phyloP scores from a whole-genome alignment of 2,113 vertebrate genomes.

The Rhabdornis inornatus region DNA sequence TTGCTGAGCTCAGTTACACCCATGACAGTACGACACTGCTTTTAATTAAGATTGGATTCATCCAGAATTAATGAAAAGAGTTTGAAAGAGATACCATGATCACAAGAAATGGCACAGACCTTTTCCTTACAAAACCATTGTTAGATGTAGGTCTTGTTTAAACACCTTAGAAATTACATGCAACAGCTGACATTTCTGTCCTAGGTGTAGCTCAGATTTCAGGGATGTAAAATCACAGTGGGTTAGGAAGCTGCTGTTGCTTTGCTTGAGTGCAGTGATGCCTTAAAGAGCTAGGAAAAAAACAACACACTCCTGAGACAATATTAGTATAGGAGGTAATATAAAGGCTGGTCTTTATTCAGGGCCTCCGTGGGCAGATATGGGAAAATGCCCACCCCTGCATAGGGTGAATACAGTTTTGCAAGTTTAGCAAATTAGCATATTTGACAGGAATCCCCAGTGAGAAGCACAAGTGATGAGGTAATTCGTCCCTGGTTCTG shows the following conservation, averaged over 20 bases:
- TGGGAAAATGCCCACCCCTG: neutral
- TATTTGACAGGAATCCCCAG: neutral
- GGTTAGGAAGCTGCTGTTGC: neutral
- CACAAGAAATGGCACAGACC: neutral
- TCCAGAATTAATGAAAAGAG: neutral
- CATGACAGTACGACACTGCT: fast-evolving
- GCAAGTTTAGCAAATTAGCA: neutral
- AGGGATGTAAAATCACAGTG: neutral
- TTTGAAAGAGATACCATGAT: too few relatives aligned
- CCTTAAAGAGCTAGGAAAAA: neutral
- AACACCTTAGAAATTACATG: neutral
- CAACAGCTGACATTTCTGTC: neutral
- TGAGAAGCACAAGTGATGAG: neutral
- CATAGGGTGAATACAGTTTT: neutral
- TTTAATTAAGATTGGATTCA: neutral
- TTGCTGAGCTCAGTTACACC: neutral
- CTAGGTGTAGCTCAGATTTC: neutral
- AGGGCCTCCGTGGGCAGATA: neutral
- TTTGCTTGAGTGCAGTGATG: neutral
- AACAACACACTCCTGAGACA: neutral
- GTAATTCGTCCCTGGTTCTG: neutral
- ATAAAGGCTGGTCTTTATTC: neutral
- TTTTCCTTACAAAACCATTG: neutral
- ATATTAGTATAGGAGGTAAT: neutral
- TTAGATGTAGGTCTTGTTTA: neutral